These are phyloP conservation scores for Athene cunicularia DNA, from an alignment of 2,113 vertebrate genomes.

Conservation along the genomic window DNA sequence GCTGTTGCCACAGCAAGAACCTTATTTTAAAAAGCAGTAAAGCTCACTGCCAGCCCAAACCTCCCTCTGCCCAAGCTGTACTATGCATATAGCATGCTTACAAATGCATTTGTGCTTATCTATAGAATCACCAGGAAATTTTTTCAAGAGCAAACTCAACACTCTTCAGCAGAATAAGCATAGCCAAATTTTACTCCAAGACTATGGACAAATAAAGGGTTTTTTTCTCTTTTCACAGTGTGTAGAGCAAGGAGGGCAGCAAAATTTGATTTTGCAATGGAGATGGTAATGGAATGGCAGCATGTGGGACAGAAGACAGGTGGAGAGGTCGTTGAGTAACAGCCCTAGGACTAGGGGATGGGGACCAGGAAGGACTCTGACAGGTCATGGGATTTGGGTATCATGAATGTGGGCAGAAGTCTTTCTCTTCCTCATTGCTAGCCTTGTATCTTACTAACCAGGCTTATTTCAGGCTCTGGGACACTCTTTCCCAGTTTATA, in stretches of 20 bases:
- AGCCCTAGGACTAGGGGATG: neutral
- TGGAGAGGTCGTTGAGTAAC: neutral
- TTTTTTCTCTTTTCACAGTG: neutral
- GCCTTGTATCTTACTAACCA: neutral
- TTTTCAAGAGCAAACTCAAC: neutral
- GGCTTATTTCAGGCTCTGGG: neutral
- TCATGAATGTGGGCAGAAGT: accelerated
- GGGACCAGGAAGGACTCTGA: neutral
- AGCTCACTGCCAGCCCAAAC: neutral
- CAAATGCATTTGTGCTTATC: neutral
- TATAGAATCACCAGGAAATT: neutral
- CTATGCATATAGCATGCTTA: neutral
- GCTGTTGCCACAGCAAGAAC: neutral
- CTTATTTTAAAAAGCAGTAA: neutral
- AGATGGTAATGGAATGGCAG: neutral
- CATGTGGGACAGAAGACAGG: neutral
- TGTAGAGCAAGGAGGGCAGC: neutral
- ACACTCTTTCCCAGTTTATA: neutral
- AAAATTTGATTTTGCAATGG: neutral
- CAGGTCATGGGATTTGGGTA: neutral
- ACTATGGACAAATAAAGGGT: neutral
- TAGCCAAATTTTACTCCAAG: neutral
- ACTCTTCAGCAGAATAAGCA: neutral
- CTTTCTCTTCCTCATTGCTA: neutral
- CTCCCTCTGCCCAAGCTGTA: neutral